Conservation (phyloP, 2,113 vertebrate genomes). For the Catharus bicknelli region DNA sequence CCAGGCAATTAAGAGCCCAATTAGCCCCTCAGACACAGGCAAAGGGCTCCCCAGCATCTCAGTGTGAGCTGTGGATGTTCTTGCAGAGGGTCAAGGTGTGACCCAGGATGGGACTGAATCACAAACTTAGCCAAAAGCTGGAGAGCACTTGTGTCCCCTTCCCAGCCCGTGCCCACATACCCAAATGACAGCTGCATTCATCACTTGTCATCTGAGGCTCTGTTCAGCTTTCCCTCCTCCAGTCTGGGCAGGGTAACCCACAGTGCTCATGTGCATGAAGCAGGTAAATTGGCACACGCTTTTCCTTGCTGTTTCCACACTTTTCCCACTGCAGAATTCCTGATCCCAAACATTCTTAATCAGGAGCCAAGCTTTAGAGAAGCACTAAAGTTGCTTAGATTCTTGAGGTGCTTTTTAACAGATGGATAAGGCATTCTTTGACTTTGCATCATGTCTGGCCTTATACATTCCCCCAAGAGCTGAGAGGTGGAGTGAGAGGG, state of each 20-base stretch:
- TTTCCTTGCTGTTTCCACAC: not conserved
- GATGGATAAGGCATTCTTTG: rapidly evolving
- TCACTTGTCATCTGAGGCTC: not conserved
- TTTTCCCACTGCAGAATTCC: not conserved
- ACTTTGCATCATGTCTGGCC: rapidly evolving
- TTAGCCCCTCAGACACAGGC: not conserved
- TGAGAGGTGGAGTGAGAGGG: not conserved
- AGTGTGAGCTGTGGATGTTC: not conserved
- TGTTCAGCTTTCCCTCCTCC: not conserved
- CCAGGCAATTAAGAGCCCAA: not conserved
- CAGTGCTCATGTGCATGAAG: not conserved
- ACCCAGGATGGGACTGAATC: not conserved
- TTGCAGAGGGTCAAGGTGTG: not conserved
- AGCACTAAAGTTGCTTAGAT: not conserved
- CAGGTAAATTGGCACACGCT: not conserved
- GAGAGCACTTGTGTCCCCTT: not conserved
- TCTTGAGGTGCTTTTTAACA: not conserved
- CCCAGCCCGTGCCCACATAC: rapidly evolving
- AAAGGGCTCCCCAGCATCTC: not conserved
- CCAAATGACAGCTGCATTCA: not conserved
- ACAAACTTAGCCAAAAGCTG: not conserved
- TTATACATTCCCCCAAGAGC: not conserved
- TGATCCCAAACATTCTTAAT: not conserved
- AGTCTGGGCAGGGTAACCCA: not conserved
- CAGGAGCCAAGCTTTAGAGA: not conserved